phyloP scores from a whole-genome alignment of 2,797 vertebrate genomes.

The Cacajao melanocephalus region DNA sequence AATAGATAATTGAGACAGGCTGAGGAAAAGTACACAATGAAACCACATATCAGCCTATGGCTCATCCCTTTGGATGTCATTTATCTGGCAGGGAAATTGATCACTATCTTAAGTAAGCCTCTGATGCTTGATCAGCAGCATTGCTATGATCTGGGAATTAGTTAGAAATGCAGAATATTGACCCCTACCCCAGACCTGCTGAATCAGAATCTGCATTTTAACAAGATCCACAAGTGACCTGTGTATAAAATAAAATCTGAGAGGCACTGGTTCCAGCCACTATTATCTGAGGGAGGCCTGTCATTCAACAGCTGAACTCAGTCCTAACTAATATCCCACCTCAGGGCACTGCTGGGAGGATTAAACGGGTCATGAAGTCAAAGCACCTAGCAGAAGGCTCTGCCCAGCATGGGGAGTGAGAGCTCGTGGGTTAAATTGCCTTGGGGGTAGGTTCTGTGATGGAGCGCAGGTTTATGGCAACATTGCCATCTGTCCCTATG shows the following conservation, averaged over 20 bases:
- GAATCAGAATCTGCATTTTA: not conserved
- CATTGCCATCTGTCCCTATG: not conserved
- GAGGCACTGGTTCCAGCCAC: not conserved
- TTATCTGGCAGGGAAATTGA: not conserved
- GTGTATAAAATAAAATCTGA: not conserved
- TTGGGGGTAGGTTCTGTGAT: not conserved
- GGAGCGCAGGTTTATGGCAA: not conserved
- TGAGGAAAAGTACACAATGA: not conserved
- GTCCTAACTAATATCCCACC: not conserved
- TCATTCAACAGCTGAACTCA: not conserved
- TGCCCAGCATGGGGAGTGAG: not conserved
- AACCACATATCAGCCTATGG: not conserved
- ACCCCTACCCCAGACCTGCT: not conserved
- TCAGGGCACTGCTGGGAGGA: not conserved
- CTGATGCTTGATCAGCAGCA: not conserved
- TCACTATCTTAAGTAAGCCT: not conserved
- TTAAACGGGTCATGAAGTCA: fast-evolving
- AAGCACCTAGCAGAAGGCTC: not conserved
- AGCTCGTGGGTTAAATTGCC: not conserved
- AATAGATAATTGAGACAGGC: not conserved
- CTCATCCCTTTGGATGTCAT: not conserved
- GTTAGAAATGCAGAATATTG: not conserved
- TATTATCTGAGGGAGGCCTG: not conserved
- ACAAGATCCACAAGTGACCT: not conserved
- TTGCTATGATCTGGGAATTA: not conserved